These are phyloP conservation scores for Elysia chlorotica DNA, from an alignment of 1,140 invertebrate genomes.

Conservation along the genomic window DNA sequence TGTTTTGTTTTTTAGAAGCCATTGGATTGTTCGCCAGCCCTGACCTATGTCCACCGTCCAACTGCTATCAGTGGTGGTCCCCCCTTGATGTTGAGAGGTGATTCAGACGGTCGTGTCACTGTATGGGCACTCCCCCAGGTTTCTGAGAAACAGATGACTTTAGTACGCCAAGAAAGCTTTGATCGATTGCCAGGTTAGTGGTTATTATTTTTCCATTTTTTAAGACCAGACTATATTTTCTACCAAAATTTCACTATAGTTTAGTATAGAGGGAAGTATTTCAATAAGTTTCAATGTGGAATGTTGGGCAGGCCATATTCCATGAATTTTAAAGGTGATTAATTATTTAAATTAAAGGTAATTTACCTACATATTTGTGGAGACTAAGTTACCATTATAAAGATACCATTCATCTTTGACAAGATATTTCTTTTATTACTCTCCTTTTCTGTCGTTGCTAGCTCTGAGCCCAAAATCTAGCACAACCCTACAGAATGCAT, in stretches of 20 bases:
- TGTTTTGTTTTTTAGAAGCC: slow-evolving; percentile 48
- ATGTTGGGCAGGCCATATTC: too few species aligned
- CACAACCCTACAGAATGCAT: slow-evolving; percentile 81
- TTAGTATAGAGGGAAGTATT: too few species aligned
- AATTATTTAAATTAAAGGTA: too few species aligned
- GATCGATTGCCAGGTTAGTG: slow-evolving; percentile 63
- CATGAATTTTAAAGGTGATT: too few species aligned
- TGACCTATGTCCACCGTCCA: slow-evolving; percentile 71
- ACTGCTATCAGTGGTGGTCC: too few species aligned
- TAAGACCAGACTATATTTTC: not conserved
- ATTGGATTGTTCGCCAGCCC: slow-evolving; percentile 88
- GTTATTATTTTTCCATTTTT: not conserved
- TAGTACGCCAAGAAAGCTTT: slow-evolving; percentile 68
- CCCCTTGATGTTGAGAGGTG: slow-evolving; percentile 83
- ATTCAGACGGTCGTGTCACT: slow-evolving; percentile 85
- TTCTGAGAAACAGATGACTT: slow-evolving; percentile 70
- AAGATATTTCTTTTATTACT: not conserved
- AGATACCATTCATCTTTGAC: too few species aligned
- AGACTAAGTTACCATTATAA: too few species aligned
- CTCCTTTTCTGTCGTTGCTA: slow-evolving; percentile 27
- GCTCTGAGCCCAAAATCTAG: slow-evolving; percentile 71
- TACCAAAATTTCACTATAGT: too few species aligned
- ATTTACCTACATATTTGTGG: too few species aligned
- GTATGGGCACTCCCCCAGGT: slow-evolving; percentile 89
- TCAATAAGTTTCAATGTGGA: too few species aligned